Evolutionary conservation across 2,888 invertebrate genomes (phyloP), one percentile per base, ranked within the genome.

Genomic region (Allophyes oxyacanthae): DNA sequence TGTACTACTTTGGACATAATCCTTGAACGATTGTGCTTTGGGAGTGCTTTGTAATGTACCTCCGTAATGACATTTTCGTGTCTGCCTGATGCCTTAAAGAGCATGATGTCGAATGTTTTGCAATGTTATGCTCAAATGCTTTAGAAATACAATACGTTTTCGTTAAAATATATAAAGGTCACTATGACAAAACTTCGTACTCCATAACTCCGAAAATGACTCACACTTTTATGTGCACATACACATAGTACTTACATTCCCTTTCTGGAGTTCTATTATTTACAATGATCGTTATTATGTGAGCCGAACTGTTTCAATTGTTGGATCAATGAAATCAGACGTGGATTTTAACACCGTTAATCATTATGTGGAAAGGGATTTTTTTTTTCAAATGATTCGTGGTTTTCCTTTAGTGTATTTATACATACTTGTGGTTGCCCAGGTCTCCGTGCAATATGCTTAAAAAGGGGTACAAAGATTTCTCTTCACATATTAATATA

Each of bases 31-130:
- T 43, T 52, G 43, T 50, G 36, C 52, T 61, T 64, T 57, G 15
- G 43, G 6, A 66, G 44, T 55, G 57, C 54, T 67, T 66, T 72
- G 38, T 59, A 43, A 63, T 51, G 60, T 57, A 28, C n/a, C n/a
- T 28, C 51, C 11, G 36, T 69, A 74, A 75, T 64, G 66, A 64
- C 45, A 51, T 49, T 62, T 65, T 74, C 66, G 68, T 74, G 73
- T 63, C 37, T 52, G 40, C 15, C 11, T 41, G 36, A 38, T 40
- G 28, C 70, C 45, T 46, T 64, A 69, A 50, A 65, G 43, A 41
- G 58, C 15, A 40, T 42, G 28, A 1, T 28, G 20, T 20, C 4
- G 20, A 2, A 28, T 1, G 54, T 11, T 41, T 49, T n/a, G 32
- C 44, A 58, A 26, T 38, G 15, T 37, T 20, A 42, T 15, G 15